Base-by-base conservation (phyloP, 2,888 invertebrate genomes). In the Heliconius hortense region DNA sequence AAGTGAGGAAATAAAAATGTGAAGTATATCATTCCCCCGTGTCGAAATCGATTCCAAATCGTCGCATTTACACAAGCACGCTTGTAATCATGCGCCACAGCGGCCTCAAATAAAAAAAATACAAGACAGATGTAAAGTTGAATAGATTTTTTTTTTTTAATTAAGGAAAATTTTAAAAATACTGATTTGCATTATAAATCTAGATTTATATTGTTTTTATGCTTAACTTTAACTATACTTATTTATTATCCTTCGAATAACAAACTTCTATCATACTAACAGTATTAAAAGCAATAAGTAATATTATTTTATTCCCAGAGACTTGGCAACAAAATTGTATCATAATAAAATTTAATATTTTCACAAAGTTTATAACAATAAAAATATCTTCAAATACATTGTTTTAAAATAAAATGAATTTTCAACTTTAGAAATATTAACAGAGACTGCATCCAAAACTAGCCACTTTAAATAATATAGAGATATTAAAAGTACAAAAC, bases 371-470 rank as follows among this genome's bases (percentile, higher is more conserved):
- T 56, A 67, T 53, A 73, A 60, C 66, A 73, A 77, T 77, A 77
- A 76, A 63, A 69, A 63, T 24, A 31, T 74, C 64, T 70, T 72
- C 31, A 72, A 74, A 66, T 28, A 72, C 74, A 76, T 71, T 76
- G 74, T 76, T 74, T 68, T 71, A 76, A 77, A 76, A 74, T 75
- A 39, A 74, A 70, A 60, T 43, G 28, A 75, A 53, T 76, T 72
- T 60, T 15, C 39, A 72, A 78, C 60, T 74, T 66, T 24, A 63
- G 39, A 73, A 76, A 48, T 73, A 48, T 69, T 63, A 18, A 31
- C 10, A 10, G 69, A 66, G 68, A 67, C 74, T 74, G 76, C 74
- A 76, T 78, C 66, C 74, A 66, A 66, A 73, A 78, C 74, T 78
- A 76, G 72, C 76, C 56, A 74, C 72, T 76, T 72, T 62, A 73